These are phyloP conservation scores for Odontamblyopus lacepedii DNA, from an alignment of 2,797 vertebrate species.

Conservation along the genomic window DNA sequence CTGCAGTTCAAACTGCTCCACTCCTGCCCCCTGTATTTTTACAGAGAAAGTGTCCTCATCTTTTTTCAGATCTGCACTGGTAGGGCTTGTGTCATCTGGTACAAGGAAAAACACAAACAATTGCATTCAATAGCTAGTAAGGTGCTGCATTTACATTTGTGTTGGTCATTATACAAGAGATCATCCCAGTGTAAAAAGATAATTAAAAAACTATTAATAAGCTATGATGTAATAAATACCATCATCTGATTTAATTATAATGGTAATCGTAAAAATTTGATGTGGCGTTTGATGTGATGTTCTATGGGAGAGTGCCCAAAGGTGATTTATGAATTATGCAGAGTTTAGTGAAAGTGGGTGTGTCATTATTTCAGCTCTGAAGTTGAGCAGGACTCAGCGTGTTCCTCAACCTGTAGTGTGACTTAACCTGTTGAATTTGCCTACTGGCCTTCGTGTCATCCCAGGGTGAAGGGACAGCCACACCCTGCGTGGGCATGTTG, in stretches of 20 bases:
- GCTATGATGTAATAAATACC: no score
- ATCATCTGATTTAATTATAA: no score
- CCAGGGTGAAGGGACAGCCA: slow-evolving; percentile 61
- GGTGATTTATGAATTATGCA: slow-evolving; percentile 16
- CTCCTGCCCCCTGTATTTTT: slow-evolving; percentile 82
- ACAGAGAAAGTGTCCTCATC: slow-evolving; percentile 73
- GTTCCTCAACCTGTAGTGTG: slow-evolving; percentile 55
- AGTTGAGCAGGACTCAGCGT: slow-evolving; percentile 61
- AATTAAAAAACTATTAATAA: background rate
- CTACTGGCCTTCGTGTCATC: slow-evolving; percentile 56
- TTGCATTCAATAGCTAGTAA: background rate
- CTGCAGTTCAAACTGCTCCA: slow-evolving; percentile 82
- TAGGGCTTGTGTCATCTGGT: slow-evolving; percentile 50
- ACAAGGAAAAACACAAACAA: slow-evolving; percentile 14
- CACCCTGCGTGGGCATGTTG: slow-evolving; percentile 64
- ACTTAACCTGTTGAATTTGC: slow-evolving; percentile 72
- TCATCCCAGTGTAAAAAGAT: background rate
- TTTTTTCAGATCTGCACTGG: slow-evolving; percentile 40
- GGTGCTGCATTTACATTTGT: no score
- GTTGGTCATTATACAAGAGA: background rate
- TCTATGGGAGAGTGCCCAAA: slow-evolving; percentile 18
- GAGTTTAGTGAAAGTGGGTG: slow-evolving; percentile 52
- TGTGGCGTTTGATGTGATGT: background rate
- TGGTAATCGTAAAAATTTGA: no score
- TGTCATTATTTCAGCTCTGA: slow-evolving; percentile 45